Percentiles rank a stretch among this genome's conserved stretches.
Conservation (phyloP, 2,888 invertebrate genomes). For the Pammene fasciana region DNA sequence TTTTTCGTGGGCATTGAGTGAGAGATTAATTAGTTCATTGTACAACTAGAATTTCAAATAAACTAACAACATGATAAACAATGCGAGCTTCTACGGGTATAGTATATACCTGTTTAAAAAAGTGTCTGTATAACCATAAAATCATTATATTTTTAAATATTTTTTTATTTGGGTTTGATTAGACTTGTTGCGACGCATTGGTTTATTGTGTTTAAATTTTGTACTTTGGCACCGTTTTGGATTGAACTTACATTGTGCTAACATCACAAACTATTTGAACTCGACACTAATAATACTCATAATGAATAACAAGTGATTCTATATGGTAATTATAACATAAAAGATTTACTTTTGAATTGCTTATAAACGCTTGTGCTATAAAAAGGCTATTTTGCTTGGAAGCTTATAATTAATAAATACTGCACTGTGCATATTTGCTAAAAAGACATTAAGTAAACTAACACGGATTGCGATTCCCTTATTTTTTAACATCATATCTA, state of each 20-base stretch:
- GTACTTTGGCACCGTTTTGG: constrained; percentile 15
- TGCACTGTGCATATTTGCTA: constrained; percentile 8
- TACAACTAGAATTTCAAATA: neutral
- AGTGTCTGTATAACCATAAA: neutral
- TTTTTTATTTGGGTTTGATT: neutral
- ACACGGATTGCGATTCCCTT: neutral
- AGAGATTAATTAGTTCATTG: constrained; percentile 19
- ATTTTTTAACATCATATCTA: neutral
- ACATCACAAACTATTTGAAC: constrained; percentile 18
- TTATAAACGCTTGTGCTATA: constrained; percentile 26
- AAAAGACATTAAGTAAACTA: constrained; percentile 10
- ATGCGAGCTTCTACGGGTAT: constrained; percentile 8
- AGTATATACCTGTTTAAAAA: neutral
- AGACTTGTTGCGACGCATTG: constrained; percentile 20
- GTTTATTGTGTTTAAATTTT: constrained; percentile 26
- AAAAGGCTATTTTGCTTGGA: constrained; percentile 30
- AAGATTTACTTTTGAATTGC: constrained; percentile 21
- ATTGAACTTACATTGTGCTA: constrained; percentile 18
- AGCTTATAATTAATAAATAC: constrained; percentile 11
- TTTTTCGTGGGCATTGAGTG: constrained; percentile 52
- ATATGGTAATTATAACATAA: constrained; percentile 18
- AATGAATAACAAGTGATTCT: constrained; percentile 21
- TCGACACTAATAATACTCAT: constrained; percentile 22
- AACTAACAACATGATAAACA: constrained; percentile 22
- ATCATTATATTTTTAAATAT: neutral